These are phyloP conservation scores for Drosophila truncata DNA, from an alignment of 1,140 invertebrate genomes.

Conservation along the genomic window DNA sequence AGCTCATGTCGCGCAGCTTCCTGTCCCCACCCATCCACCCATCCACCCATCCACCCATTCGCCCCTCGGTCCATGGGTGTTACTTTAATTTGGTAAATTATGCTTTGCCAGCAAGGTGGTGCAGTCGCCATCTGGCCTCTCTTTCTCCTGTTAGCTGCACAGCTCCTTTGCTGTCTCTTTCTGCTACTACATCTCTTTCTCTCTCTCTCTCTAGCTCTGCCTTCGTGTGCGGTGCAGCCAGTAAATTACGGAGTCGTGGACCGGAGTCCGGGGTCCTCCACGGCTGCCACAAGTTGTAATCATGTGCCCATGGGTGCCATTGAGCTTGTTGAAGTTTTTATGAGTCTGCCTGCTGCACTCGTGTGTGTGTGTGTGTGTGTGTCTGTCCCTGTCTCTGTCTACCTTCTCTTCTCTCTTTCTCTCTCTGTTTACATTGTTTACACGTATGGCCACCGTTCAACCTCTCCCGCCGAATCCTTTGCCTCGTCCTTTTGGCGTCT, in stretches of 20 bases:
- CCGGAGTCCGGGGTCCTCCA: constrained; percentile 39
- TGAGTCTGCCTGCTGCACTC: constrained; percentile 67
- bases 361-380: constrained; percentile 32
- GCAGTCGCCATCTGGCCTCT: constrained; percentile 23
- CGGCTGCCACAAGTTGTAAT: constrained; percentile 73
- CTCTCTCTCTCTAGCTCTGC: background rate
- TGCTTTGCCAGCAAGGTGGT: constrained; percentile 74
- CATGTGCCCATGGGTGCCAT: constrained; percentile 78
- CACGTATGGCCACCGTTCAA: constrained; percentile 63
- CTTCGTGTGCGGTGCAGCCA: constrained; percentile 48
- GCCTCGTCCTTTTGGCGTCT: constrained; percentile 61
- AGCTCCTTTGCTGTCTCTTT: constrained; percentile 10
- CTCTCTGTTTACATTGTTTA: constrained; percentile 69
- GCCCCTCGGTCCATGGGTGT: constrained; percentile 22
- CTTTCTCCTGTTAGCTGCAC: background rate
- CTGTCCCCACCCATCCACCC: no score
- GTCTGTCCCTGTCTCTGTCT: background rate
- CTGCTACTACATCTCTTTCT: background rate
- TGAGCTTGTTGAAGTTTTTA: constrained; percentile 81
- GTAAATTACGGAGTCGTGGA: constrained; percentile 57
- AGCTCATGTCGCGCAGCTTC: constrained; percentile 57
- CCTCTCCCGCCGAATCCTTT: constrained; percentile 23
- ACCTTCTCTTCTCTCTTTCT: background rate
- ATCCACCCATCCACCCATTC: background rate
- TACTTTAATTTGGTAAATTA: constrained; percentile 80